Percentiles rank a stretch among this genome's conserved stretches.
Evolutionary conservation across 1,140 invertebrate species (phyloP).

Genomic region (Brachionus manjavacas): DNA sequence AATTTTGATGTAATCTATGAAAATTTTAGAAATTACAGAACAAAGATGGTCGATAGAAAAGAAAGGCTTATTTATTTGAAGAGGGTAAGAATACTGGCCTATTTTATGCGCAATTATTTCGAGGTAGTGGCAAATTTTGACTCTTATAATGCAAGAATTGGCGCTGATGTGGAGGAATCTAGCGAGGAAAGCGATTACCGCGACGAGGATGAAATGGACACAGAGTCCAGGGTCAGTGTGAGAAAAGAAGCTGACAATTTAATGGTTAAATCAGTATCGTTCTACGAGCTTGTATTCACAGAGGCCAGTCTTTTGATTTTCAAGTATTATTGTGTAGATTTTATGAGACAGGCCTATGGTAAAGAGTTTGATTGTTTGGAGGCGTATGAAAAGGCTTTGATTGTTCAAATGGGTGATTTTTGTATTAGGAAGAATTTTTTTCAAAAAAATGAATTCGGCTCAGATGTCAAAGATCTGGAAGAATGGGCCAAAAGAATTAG

Average conservation of each 20-base stretch:
- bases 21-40: neutral
- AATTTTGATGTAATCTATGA: neutral
- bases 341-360: neutral
- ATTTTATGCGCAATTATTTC: neutral
- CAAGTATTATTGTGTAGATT: neutral
- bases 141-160: neutral
- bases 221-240: neutral
- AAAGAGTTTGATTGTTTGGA: neutral
- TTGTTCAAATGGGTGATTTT: neutral
- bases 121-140: neutral
- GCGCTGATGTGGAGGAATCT: neutral
- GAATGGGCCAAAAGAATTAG: neutral
- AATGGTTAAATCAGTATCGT: neutral
- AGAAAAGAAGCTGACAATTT: neutral
- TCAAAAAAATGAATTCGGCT: neutral
- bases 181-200: neutral
- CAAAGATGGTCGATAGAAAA: neutral
- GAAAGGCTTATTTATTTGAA: neutral
- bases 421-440: constrained; percentile 5
- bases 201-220: neutral
- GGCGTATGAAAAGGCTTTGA: neutral
- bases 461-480: neutral
- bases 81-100: neutral
- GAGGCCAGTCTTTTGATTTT: constrained; percentile 11
- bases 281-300: neutral